Evolutionary conservation across 1,140 invertebrate genomes (phyloP), one percentile per base, ranked within the genome.

Genomic region (Diorhabda elongata): DNA sequence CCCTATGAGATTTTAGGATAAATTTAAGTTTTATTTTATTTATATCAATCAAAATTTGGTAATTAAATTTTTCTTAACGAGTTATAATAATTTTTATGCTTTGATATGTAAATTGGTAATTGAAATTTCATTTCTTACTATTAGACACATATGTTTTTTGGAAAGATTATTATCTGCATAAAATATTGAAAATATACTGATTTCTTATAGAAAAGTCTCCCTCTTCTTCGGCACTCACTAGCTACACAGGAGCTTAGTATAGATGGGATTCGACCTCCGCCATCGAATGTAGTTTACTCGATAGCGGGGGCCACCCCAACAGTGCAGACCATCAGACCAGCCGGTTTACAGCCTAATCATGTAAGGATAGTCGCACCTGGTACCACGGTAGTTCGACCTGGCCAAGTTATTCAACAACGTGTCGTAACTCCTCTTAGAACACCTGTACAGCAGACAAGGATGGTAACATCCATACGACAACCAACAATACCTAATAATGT

Each of bases 261-360:
- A 75, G 96, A 98, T 72, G 97, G 96, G 2, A 97, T 98, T 73
- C 89, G 91, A 79, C 92, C 96, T 6, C 97, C 96, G 66, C 90
- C 91, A 11, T 79, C 87, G 26, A 87, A 86, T 79, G 84, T 89
- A 57, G 85, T 88, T 6, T 87, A 83, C 73, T 84, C 85, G 42
- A 81, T 85, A 76, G 81, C 82, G 8, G 83, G 82, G 11, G 76
- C 81, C 9, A 78, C 82, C 11, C 77, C 84, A 41, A 79, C 78
- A 11, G 79, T 82, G n/a, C 79, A 80, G 70, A 82, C 82, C 44
- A 83, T 85, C 77, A 73, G 69, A 61, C 73, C 68, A 8, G 67
- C 64, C 11, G 70, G 61, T 9, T 66, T 75, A 6, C 64, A 80
- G 6, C 69, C 83, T 44, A 81, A 71, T 81, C 85, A 86, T 79